Percentiles rank a stretch among this genome's conserved stretches.
Conservation (phyloP, 2,888 invertebrate genomes). For the Sinhomidia bicolor region DNA sequence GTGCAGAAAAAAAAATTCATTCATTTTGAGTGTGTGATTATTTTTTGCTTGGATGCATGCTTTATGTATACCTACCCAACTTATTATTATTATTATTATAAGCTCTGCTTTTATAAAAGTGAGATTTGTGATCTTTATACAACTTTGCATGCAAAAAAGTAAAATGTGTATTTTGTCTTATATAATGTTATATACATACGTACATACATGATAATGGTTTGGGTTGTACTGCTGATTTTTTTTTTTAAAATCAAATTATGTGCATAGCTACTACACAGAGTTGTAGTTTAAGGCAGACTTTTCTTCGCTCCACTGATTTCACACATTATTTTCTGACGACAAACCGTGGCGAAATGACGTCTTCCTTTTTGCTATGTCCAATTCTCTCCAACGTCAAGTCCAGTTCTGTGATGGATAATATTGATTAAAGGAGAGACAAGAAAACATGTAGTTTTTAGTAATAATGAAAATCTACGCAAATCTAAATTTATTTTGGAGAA, state of each 20-base stretch:
- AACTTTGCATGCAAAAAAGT: background rate
- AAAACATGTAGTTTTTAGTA: too few species aligned
- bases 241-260: too few species aligned
- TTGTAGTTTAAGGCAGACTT: background rate
- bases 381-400: too few species aligned
- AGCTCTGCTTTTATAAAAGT: conserved; percentile 14
- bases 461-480: too few species aligned
- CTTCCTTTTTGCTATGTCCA: background rate
- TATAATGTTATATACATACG: background rate
- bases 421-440: too few species aligned
- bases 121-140: background rate
- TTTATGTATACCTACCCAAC: too few species aligned
- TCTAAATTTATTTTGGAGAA: too few species aligned
- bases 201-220: too few species aligned
- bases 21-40: background rate
- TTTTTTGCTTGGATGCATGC: background rate
- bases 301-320: background rate
- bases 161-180: background rate
- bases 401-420: too few species aligned
- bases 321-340: background rate
- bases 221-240: too few species aligned
- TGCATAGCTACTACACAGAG: too few species aligned
- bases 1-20: conserved; percentile 23
- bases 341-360: background rate
- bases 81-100: too few species aligned